Conservation (phyloP, 1,140 invertebrate genomes). For the Drosophila albomicans region DNA sequence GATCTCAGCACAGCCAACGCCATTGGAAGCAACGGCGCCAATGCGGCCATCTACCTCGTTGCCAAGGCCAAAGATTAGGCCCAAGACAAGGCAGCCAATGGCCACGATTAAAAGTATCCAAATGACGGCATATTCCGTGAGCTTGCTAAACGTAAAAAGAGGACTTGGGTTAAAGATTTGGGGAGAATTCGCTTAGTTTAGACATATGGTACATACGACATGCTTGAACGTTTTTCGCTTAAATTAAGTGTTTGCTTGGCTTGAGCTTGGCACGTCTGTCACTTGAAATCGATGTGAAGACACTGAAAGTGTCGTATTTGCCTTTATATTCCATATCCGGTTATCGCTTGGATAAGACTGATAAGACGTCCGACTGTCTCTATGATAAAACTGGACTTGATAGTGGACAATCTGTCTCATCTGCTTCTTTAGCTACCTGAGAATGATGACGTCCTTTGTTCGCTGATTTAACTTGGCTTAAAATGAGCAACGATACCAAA, state of each 20-base stretch:
- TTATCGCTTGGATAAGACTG: not conserved
- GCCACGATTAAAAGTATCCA: conserved; percentile 68
- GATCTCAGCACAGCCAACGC: conserved; percentile 90
- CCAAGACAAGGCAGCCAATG: conserved; percentile 54
- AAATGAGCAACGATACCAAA: no score
- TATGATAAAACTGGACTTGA: not conserved
- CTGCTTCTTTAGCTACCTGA: no score
- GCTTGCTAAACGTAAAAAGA: conserved; percentile 23
- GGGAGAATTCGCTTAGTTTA: no score
- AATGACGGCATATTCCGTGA: conserved; percentile 64
- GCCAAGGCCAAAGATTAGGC: conserved; percentile 64
- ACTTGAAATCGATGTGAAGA: not conserved
- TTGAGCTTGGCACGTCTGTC: no score
- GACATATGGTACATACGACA: no score
- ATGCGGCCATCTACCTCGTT: conserved; percentile 42
- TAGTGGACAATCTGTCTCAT: no score
- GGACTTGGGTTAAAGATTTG: no score
- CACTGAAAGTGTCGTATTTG: not conserved
- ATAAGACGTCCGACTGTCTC: not conserved
- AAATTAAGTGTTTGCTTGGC: no score
- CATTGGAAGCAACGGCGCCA: conserved; percentile 93
- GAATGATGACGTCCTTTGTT: no score
- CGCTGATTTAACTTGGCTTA: no score
- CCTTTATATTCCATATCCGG: conserved; percentile 2
- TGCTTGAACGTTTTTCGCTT: no score